Conservation (phyloP, 2,113 vertebrate species). For the Vanacampus margaritifer region DNA sequence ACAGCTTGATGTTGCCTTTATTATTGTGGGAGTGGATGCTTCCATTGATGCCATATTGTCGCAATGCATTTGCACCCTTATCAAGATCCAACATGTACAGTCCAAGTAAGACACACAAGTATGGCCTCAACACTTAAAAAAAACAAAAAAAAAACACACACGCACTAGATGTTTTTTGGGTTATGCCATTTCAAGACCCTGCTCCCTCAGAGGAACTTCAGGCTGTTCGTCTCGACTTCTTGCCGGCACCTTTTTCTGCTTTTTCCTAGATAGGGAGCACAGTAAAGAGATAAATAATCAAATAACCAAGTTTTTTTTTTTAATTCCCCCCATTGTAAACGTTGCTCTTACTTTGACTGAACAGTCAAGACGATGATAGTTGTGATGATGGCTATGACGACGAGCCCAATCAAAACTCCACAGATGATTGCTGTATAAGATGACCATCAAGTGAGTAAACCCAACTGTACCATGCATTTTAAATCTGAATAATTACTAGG, state of each 20-base stretch:
- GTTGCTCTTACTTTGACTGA: constrained; percentile 55
- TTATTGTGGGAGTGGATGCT: not conserved
- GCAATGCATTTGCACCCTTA: not conserved
- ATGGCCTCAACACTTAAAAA: constrained; percentile 5
- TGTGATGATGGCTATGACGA: constrained; percentile 42
- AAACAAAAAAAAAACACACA: constrained; percentile 6
- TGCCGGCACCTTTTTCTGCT: constrained; percentile 19
- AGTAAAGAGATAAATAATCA: not conserved
- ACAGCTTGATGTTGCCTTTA: not conserved
- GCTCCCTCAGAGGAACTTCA: constrained; percentile 35
- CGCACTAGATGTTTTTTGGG: constrained; percentile 3
- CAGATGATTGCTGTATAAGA: constrained; percentile 61
- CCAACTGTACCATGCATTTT: not conserved
- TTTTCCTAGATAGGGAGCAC: constrained; percentile 46
- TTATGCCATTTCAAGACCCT: constrained; percentile 52
- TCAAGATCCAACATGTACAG: not conserved
- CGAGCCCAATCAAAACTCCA: constrained; percentile 56
- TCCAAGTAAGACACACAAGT: not conserved
- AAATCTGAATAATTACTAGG: not conserved
- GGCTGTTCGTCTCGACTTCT: constrained; percentile 21
- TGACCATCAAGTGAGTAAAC: not conserved
- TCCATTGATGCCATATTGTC: not conserved
- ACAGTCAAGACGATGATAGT: constrained; percentile 50
- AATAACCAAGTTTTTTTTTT: not conserved
- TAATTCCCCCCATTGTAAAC: not conserved